Percentiles rank a stretch among this genome's conserved stretches.
These are phyloP conservation scores for Helobdella robusta DNA, from an alignment of 2,888 invertebrate species.

Conservation along the genomic window DNA sequence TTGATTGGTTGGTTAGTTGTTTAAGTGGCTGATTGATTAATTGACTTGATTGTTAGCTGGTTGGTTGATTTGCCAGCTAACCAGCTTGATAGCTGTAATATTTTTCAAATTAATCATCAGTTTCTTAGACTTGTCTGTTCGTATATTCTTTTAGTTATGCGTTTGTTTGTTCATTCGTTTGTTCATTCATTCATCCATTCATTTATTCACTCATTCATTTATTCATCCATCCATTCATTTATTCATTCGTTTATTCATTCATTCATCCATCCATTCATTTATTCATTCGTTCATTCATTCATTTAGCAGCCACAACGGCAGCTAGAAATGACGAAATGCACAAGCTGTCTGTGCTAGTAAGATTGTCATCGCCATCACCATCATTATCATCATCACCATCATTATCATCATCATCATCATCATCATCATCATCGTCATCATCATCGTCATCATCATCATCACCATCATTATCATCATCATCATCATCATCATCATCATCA, in stretches of 20 bases:
- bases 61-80: too few species aligned
- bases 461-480: neutral
- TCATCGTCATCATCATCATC: neutral
- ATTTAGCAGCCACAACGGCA: neutral
- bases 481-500: neutral
- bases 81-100: too few species aligned
- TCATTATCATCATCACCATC: conserved; percentile 14
- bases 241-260: too few species aligned
- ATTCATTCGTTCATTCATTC: too few species aligned
- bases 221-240: too few species aligned
- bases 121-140: too few species aligned
- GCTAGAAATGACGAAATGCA: neutral
- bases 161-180: too few species aligned
- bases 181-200: too few species aligned
- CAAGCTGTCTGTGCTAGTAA: neutral
- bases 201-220: too few species aligned
- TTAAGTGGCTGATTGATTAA: neutral
- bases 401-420: conserved; percentile 13
- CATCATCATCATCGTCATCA: neutral
- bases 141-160: too few species aligned
- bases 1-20: neutral
- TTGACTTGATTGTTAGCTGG: neutral
- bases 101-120: too few species aligned
- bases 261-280: too few species aligned
- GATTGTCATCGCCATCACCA: conserved; percentile 11